Evolutionary conservation across 2,113 vertebrate species (phyloP).

Genomic region (Galeopterus variegatus): DNA sequence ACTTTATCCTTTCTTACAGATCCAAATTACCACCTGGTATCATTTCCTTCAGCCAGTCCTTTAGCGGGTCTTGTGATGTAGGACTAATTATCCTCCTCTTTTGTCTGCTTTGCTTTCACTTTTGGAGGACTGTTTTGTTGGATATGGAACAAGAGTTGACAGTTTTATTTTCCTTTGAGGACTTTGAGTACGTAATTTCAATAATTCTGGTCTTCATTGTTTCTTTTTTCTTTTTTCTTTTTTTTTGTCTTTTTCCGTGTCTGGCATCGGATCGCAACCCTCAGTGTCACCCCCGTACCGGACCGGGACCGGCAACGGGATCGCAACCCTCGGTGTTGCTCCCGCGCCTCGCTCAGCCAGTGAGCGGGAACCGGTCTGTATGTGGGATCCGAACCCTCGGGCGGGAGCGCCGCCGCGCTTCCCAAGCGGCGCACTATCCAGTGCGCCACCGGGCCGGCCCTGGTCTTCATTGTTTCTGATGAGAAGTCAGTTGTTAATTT

Average conservation of each 20-base stretch:
- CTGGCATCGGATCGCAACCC: too few species aligned
- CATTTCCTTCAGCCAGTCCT: neutral
- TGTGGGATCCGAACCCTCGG: too few species aligned
- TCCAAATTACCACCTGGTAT: neutral
- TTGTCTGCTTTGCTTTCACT: neutral
- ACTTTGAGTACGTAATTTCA: neutral
- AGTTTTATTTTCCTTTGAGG: slow-evolving; percentile 2
- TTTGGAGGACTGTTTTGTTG: neutral
- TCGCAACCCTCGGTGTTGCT: too few species aligned
- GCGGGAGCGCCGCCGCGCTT: too few species aligned
- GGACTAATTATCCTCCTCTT: neutral
- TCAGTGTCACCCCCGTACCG: too few species aligned
- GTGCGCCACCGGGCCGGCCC: too few species aligned
- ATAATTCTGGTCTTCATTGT: neutral
- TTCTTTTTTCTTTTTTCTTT: too few species aligned
- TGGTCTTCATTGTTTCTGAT: neutral
- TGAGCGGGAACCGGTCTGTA: too few species aligned
- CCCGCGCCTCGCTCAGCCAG: too few species aligned
- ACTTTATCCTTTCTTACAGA: neutral
- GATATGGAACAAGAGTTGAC: neutral
- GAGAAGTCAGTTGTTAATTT: neutral
- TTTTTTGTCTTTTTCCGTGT: too few species aligned
- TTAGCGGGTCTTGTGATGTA: neutral
- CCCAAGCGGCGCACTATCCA: too few species aligned
- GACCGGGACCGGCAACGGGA: too few species aligned